Percentiles rank a stretch among this genome's conserved stretches.
Conservation (phyloP, 2,888 invertebrate genomes). For the Baronia brevicornis region DNA sequence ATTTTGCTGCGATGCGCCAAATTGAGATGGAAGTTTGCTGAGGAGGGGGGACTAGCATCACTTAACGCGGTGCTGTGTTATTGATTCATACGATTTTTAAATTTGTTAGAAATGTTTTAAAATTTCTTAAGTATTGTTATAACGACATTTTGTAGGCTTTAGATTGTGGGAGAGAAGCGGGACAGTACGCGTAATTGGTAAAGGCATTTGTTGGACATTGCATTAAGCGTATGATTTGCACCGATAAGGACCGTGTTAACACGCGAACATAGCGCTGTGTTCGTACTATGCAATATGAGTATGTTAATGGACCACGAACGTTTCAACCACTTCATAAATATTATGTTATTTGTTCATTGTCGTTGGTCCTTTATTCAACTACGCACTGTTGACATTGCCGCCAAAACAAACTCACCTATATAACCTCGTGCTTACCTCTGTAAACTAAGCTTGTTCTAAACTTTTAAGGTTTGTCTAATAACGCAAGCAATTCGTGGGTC, state of each 20-base stretch:
- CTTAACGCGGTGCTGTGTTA: too few relatives aligned
- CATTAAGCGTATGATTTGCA: conserved; percentile 47
- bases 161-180: conserved; percentile 29
- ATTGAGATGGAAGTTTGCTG: conserved; percentile 7
- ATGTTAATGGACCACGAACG: conserved; percentile 1
- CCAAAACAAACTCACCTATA: conserved; percentile 61
- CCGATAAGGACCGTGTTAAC: conserved; percentile 41
- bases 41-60: conserved; percentile 1
- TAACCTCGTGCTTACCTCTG: conserved; percentile 63
- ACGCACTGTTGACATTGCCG: conserved; percentile 54
- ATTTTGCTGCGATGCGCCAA: conserved; percentile 16
- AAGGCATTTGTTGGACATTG: conserved; percentile 68
- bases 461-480: conserved; percentile 71
- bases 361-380: conserved; percentile 29
- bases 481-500: conserved; percentile 68
- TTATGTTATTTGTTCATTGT: conserved; percentile 30
- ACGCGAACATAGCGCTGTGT: conserved; percentile 1
- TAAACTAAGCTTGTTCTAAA: conserved; percentile 67
- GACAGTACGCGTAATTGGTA: conserved; percentile 59
- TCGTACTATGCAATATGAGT: conserved; percentile 5
- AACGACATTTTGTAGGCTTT: too few relatives aligned
- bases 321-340: conserved; percentile 11
- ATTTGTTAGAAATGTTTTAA: too few relatives aligned
- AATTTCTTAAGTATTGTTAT: too few relatives aligned
- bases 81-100: too few relatives aligned